Evolutionary conservation across 2,797 vertebrate genomes (phyloP), one percentile per base, ranked within the genome.

Genomic region (Anas acuta): DNA sequence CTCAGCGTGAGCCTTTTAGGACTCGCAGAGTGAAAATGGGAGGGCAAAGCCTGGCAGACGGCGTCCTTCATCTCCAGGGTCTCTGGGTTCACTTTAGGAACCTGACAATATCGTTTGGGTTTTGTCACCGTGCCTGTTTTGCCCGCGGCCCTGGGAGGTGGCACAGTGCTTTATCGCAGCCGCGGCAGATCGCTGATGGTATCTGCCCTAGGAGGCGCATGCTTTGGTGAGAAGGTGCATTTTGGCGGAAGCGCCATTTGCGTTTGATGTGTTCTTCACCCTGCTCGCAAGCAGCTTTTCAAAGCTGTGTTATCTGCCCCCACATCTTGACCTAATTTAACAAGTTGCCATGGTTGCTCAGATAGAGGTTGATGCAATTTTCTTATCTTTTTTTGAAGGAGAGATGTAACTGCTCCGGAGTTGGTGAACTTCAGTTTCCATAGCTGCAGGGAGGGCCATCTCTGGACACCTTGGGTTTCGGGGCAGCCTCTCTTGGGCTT

Each of bases 321-420:
- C 97, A 93, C 97, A 98, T 98, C 98, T 98, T 97, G 98, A 98
- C 98, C 98, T 98, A 97, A 97, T 98, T 98, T 98, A 94, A 95
- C 97, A 95, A 96, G 97, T 97, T 98, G 96, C 97, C 94, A 97
- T 97, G 97, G 97, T 94, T 98, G 97, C 97, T 95, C 89, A 95
- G 79, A 84, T 67, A 81, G 94, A 94, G 87, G 89, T 95, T 97
- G 97, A 96, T 97, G 96, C 96, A 96, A 97, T 95, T 96, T 93
- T 97, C 97, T 97, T 97, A 97, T 97, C 96, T 97, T 74, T 21
- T 51, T 61, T 92, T n/a, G 80, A 85, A 95, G 82, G 83, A 96
- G 97, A 93, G 96, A 76, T 83, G 84, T 95, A 95, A 95, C 94
- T 87, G 94, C 92, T 95, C 70, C 47, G 87, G 95, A 96, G 93